These are phyloP conservation scores for Mastomys natalensis DNA, from an alignment of 2,113 vertebrate genomes.

Conservation along the genomic window DNA sequence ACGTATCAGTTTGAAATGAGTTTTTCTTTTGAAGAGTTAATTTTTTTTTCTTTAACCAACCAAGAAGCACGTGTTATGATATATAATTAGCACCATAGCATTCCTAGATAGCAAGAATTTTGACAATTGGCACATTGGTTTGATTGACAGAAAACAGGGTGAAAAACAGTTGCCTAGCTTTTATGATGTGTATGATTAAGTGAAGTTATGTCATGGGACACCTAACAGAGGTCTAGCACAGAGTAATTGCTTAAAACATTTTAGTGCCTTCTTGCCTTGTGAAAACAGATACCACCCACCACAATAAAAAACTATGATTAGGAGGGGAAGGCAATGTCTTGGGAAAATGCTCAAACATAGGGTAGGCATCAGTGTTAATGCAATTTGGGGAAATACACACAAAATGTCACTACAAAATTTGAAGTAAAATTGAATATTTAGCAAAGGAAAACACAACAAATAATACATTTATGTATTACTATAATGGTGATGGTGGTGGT, in stretches of 20 bases:
- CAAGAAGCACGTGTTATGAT: neutral
- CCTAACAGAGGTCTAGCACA: neutral
- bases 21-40: neutral
- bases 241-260: slow-evolving; percentile 27
- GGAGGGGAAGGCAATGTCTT: neutral
- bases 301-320: neutral
- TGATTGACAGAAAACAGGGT: slow-evolving; percentile 42
- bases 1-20: neutral
- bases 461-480: neutral
- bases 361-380: neutral
- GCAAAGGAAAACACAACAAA: slow-evolving; percentile 14
- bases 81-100: neutral
- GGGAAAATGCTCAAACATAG: neutral
- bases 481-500: neutral
- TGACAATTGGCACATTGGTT: neutral
- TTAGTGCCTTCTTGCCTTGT: slow-evolving; percentile 42
- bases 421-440: slow-evolving; percentile 32
- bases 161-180: neutral
- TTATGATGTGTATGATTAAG: neutral
- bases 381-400: neutral
- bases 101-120: slow-evolving; percentile 19
- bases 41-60: neutral
- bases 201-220: neutral
- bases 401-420: neutral
- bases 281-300: neutral